Evolutionary conservation across 2,888 invertebrate species (phyloP).

Genomic region (Nomada flava): DNA sequence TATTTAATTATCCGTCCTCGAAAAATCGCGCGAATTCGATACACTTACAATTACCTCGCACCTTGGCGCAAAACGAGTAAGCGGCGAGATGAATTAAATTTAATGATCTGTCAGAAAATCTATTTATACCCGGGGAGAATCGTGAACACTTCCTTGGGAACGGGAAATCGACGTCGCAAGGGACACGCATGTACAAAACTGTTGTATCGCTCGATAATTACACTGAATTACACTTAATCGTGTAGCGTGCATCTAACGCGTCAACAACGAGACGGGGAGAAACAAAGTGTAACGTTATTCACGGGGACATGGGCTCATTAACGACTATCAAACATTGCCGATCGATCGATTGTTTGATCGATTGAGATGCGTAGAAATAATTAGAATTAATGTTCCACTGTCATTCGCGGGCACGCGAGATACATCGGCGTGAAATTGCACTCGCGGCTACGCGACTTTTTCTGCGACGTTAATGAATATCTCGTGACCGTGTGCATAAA

Average conservation of each 20-base stretch:
- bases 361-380: conserved; percentile 13
- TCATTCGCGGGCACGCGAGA: conserved; percentile 4
- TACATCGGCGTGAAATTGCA: conserved; percentile 1
- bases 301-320: conserved; percentile 25
- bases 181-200: conserved; percentile 23
- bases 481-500: not conserved
- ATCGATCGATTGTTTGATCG: conserved; percentile 23
- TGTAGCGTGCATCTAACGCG: conserved; percentile 38
- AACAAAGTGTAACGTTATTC: conserved; percentile 26
- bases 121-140: not conserved
- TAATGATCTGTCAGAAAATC: not conserved
- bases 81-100: too few species aligned
- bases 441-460: not conserved
- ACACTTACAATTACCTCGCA: too few species aligned
- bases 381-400: conserved; percentile 10
- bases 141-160: not conserved
- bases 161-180: conserved; percentile 13
- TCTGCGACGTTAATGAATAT: not conserved
- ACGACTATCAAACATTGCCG: conserved; percentile 26
- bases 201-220: conserved; percentile 34
- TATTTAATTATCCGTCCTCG: not conserved
- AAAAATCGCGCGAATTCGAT: not conserved
- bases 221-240: conserved; percentile 47
- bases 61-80: not conserved
- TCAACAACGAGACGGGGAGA: not conserved